Base-by-base conservation (phyloP, 2,113 vertebrate genomes). In the Emydocephalus ijimae region DNA sequence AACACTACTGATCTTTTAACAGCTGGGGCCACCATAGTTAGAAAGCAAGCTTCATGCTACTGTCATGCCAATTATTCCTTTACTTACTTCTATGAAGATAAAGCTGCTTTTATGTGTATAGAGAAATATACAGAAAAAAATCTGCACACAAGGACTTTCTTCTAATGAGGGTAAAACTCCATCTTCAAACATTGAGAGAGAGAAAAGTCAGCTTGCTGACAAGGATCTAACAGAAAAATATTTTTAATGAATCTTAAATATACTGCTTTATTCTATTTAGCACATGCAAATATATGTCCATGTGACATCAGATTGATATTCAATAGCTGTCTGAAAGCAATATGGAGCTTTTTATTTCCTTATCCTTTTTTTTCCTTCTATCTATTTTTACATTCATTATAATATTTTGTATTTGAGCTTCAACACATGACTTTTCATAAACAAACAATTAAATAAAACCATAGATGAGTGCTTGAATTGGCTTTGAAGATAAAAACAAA, bases 401-500 rank as follows among this genome's bases (percentile, higher is more conserved):
- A 45, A 93, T 61, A 54, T 85, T 91, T 91, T 57, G 11, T 54
- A 85, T 11, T 26, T 85, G 34, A 61, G 90, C 12, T 91, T 64
- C 88, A 61, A 1, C 20, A 93, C 48, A 85, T 18, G 24, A 85
- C n/a, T 85, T 61, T 81, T 18, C 87, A 91, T 61, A 89, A 91
- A 89, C 89, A 29, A 91, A 91, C 85, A 89, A 92, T 86, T 43
- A 74, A 89, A 54, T 61, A 93, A 89, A 86, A 89, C 61, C 61
- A 91, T 85, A 85, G 55, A 86, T 89, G 88, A 61, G 45, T 45
- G 39, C 24, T 52, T 48, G 85, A 91, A 91, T 55, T 74, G 54
- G 87, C 45, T 86, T 93, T 93, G 56, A 90, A 93, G 59, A 87
- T 90, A 45, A 90, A 91, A 90, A 87, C 21, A 52, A 85, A 86